Conservation (phyloP, 2,888 invertebrate genomes). For the Ophraella communa region DNA sequence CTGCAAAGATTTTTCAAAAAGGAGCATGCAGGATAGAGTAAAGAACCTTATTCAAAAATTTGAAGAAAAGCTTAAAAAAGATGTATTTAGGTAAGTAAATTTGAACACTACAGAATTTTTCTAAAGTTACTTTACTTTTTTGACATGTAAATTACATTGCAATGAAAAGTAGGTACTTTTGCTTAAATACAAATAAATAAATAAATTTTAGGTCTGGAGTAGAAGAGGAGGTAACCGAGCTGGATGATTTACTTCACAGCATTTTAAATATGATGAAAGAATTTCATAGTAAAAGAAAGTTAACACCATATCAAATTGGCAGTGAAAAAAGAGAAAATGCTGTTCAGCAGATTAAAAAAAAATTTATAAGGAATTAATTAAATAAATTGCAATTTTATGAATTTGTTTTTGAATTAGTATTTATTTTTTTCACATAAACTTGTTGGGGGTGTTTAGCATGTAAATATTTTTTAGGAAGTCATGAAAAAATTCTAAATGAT, state of each 20-base stretch:
- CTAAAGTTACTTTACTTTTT: background rate
- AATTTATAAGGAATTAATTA: background rate
- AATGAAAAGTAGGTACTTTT: background rate
- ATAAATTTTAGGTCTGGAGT: background rate
- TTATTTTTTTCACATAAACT: background rate
- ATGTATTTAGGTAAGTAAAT: background rate
- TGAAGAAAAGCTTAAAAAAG: background rate
- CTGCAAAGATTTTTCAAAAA: no score
- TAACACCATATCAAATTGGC: background rate
- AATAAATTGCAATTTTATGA: background rate
- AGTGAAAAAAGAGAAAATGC: background rate
- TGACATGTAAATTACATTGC: background rate
- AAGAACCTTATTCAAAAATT: background rate
- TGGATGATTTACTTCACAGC: background rate
- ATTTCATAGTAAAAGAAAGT: background rate
- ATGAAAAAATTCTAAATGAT: background rate
- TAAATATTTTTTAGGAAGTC: background rate
- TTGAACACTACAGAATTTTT: background rate
- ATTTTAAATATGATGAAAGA: background rate
- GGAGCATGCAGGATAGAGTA: no score
- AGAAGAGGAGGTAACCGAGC: background rate
- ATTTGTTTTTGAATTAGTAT: background rate
- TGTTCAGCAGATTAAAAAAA: background rate
- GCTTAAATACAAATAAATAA: background rate
- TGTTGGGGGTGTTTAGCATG: background rate